Percentiles rank a stretch among this genome's conserved stretches.
Evolutionary conservation across 2,888 invertebrate genomes (phyloP).

Genomic region (Melinaea marsaeus): DNA sequence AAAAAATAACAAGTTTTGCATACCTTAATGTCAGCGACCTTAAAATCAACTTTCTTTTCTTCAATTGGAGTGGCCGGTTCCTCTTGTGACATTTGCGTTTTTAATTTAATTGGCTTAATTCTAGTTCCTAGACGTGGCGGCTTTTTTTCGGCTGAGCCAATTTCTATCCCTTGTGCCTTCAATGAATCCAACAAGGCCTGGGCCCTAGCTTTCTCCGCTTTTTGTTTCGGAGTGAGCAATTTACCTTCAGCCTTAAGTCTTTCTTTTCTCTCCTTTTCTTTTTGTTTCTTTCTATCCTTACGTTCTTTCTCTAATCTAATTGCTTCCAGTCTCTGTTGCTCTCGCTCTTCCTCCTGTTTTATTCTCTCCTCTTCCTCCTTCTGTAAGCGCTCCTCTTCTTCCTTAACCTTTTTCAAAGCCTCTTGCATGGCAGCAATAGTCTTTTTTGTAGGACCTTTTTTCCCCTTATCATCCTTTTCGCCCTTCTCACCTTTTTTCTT

Average conservation of each 20-base stretch:
- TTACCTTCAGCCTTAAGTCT: constrained; percentile 98
- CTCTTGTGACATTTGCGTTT: constrained; percentile 80
- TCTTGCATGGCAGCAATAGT: constrained; percentile 95
- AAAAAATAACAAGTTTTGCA: constrained; percentile 7
- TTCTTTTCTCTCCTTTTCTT: constrained; percentile 95
- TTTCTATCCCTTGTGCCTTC: constrained; percentile 91
- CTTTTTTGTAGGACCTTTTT: constrained; percentile 88
- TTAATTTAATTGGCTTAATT: constrained; percentile 83
- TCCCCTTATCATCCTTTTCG: constrained; percentile 78
- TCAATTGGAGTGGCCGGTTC: constrained; percentile 69
- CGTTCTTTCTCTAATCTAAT: constrained; percentile 89
- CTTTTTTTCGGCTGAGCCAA: constrained; percentile 84
- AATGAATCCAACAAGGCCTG: constrained; percentile 92
- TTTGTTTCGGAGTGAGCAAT: constrained; percentile 94
- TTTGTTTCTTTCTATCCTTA: constrained; percentile 92
- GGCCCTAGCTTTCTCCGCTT: constrained; percentile 91
- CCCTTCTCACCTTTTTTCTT: constrained; percentile 71
- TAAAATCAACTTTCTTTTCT: constrained; percentile 70
- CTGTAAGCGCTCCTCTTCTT: constrained; percentile 88
- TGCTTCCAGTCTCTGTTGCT: constrained; percentile 84
- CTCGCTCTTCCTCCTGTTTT: constrained; percentile 84
- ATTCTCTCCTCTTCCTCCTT: constrained; percentile 90
- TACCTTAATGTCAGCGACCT: constrained; percentile 74
- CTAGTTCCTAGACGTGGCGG: constrained; percentile 84
- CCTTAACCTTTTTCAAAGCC: constrained; percentile 90